Evolutionary conservation across 2,113 vertebrate genomes (phyloP), one percentile per base, ranked within the genome.

Genomic region (Shinisaurus crocodilurus): DNA sequence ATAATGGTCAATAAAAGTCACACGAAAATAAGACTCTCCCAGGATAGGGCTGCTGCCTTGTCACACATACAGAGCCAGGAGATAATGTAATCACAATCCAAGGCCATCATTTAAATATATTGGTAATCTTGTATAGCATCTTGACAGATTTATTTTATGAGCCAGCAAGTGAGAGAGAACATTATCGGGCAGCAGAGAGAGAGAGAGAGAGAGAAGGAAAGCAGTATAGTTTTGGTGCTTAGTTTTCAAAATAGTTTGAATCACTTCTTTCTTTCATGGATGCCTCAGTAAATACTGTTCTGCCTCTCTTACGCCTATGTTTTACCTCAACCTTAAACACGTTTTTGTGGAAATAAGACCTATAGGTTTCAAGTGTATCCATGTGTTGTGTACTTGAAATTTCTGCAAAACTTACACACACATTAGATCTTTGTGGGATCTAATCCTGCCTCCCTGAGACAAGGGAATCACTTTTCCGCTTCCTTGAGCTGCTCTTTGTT

Each of bases 1-100:
- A 94, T 97, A 97, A 97, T 96, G 95, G 97, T 96, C 97, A 96
- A 96, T 97, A 97, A 97, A 98, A 97, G 95, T 97, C 96, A 87
- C 94, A 40, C 0, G 72, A 86, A 97, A 97, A 96, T 97, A 96
- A 96, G 95, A 93, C 95, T 96, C 96, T 97, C 96, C 93, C 76
- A 96, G 95, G 97, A 95, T 3, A 84, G n/a, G 90, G 12, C 90
- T 95, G 93, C 89, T 93, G 95, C 94, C 85, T 89, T 87, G 50
- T 91, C 88, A 86, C 5, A 3, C 90, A 18, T 85, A 80, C 76
- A 25, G 90, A 94, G 90, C 94, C 92, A 0, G 32, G 50, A 0
- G 0, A 89, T 94, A 94, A 94, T 75, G 92, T 92, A 93, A 95
- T 95, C 95, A 86, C 88, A 86, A 97, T 94, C 92, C 95, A 63